phyloP scores from a whole-genome alignment of 2,888 invertebrate species.

The Dasypogon diadema region DNA sequence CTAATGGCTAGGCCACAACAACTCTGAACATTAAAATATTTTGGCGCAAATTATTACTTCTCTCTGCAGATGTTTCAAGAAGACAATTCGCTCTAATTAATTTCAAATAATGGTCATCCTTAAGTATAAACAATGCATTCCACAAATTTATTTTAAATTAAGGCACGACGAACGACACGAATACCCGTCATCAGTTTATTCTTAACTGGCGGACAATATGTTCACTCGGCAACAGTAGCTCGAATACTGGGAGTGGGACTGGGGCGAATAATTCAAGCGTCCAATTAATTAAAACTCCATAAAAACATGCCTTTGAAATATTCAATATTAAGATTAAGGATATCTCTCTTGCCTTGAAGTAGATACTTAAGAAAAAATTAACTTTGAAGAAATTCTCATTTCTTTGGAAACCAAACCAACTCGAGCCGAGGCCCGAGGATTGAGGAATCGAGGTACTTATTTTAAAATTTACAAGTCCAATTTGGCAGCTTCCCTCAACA shows the following conservation, averaged over 20 bases:
- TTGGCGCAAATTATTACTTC: constrained; percentile 28
- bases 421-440: too few relatives aligned
- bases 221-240: constrained; percentile 19
- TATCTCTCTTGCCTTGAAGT: too few relatives aligned
- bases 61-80: neutral
- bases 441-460: too few relatives aligned
- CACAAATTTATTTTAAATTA: constrained; percentile 21
- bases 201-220: constrained; percentile 31
- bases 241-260: too few relatives aligned
- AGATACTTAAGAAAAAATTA: too few relatives aligned
- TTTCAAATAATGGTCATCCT: constrained; percentile 32
- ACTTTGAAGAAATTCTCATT: too few relatives aligned
- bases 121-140: constrained; percentile 37
- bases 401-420: too few relatives aligned
- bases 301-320: constrained; percentile 25
- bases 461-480: too few relatives aligned
- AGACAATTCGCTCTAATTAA: constrained; percentile 44
- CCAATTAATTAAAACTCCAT: constrained; percentile 29
- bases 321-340: too few relatives aligned
- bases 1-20: neutral
- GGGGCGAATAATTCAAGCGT: neutral
- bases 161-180: constrained; percentile 19
- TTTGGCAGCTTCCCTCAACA: too few relatives aligned
- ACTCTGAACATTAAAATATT: constrained; percentile 17
- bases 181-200: constrained; percentile 39